phyloP scores from a whole-genome alignment of 92 coral and sea anemone species.

The Pocillopora meandrina region DNA sequence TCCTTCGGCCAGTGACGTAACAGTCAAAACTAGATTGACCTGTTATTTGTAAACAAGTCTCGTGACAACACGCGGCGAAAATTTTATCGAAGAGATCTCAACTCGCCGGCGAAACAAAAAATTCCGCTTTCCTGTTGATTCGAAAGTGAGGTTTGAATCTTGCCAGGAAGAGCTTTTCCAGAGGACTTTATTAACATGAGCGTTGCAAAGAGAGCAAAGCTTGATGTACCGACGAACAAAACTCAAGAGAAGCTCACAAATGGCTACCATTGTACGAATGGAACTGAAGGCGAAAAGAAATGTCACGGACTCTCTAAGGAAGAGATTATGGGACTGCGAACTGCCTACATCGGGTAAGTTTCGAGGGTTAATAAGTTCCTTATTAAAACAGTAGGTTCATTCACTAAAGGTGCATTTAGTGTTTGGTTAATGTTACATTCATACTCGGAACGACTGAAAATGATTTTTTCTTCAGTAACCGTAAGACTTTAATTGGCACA shows the following conservation, averaged over 20 bases:
- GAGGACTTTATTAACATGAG: conserved; percentile 21
- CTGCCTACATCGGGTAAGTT: conserved; percentile 36
- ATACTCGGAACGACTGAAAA: too few species aligned
- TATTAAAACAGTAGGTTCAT: too few species aligned
- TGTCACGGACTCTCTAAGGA: neutral
- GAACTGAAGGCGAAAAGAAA: conserved; percentile 3
- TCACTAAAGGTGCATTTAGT: too few species aligned
- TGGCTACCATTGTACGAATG: conserved; percentile 6
- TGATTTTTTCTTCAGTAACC: too few species aligned
- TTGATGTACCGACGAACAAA: neutral
- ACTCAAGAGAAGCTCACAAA: neutral
- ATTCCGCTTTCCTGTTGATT: neutral
- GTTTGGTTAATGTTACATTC: too few species aligned
- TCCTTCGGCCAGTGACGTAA: neutral
- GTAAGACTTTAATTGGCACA: too few species aligned
- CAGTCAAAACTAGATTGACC: conserved; percentile 17
- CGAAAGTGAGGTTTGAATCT: neutral
- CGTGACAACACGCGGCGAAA: conserved; percentile 4
- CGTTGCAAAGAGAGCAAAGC: conserved; percentile 31
- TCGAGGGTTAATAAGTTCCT: too few species aligned
- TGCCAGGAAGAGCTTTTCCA: neutral
- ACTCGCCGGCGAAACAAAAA: neutral
- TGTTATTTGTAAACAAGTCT: conserved; percentile 28
- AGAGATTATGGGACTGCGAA: conserved; percentile 30
- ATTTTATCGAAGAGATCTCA: neutral